Evolutionary conservation across 2,113 vertebrate species (phyloP).

Genomic region (Callopanchax toddi): DNA sequence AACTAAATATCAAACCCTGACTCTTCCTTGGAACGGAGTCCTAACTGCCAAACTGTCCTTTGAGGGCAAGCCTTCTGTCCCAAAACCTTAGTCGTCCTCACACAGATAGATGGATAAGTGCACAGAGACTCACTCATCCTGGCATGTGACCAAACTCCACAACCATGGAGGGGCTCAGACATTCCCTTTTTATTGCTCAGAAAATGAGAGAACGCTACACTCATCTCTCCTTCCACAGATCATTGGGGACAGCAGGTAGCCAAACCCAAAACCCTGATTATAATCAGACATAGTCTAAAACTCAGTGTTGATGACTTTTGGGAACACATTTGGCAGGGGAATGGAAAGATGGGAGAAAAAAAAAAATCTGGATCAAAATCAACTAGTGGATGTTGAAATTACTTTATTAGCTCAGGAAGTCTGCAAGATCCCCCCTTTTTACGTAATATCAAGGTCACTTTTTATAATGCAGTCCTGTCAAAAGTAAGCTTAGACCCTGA

Average conservation of each 20-base stretch:
- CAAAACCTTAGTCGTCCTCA: background rate
- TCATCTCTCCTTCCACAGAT: constrained; percentile 3
- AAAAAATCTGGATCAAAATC: constrained; percentile 13
- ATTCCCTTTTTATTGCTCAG: constrained; percentile 48
- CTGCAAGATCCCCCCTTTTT: background rate
- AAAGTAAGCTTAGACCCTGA: background rate
- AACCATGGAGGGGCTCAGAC: constrained; percentile 46
- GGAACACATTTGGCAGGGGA: background rate
- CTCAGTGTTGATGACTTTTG: background rate
- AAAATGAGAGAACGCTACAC: constrained; percentile 8
- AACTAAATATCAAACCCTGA: background rate
- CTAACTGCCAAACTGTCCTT: background rate
- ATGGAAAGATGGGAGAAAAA: constrained; percentile 1
- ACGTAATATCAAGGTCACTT: background rate
- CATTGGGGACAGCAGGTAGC: constrained; percentile 48
- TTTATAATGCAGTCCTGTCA: background rate
- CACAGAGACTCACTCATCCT: constrained; percentile 24
- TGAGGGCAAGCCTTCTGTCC: background rate
- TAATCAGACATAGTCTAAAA: constrained; percentile 21
- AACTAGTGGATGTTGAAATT: constrained; percentile 2
- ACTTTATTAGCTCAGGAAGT: background rate
- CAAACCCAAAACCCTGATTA: constrained; percentile 21
- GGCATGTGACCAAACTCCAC: constrained; percentile 49
- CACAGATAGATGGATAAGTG: background rate
- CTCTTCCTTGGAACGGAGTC: background rate